Evolutionary conservation across 2,888 invertebrate genomes (phyloP).

Genomic region (Phlogophora meticulosa): DNA sequence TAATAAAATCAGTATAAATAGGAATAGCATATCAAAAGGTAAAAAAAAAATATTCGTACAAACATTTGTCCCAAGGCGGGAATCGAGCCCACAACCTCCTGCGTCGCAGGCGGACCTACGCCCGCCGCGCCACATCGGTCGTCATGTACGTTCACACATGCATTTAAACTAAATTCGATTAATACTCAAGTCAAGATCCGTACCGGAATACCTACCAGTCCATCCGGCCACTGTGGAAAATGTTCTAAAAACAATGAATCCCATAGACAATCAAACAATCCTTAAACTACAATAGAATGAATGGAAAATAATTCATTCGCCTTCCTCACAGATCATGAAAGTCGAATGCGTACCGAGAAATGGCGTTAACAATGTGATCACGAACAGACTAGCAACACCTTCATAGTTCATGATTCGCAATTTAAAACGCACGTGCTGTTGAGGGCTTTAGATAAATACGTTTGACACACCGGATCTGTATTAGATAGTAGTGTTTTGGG

Average conservation of each 20-base stretch:
- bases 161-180: too few species aligned
- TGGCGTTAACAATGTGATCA: constrained; percentile 39
- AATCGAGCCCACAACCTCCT: too few species aligned
- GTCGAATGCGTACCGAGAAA: constrained; percentile 38
- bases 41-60: too few species aligned
- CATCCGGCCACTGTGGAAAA: too few species aligned
- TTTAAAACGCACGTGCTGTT: constrained; percentile 48
- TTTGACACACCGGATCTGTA: not conserved
- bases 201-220: too few species aligned
- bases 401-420: constrained; percentile 24
- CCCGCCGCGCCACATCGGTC: too few species aligned
- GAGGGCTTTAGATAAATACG: not conserved
- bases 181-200: too few species aligned
- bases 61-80: too few species aligned
- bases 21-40: too few species aligned
- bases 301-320: constrained; percentile 42
- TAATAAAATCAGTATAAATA: too few species aligned
- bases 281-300: constrained; percentile 24
- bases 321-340: constrained; percentile 42
- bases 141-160: too few species aligned
- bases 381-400: constrained; percentile 41
- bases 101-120: too few species aligned
- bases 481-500: not conserved
- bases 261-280: not conserved
- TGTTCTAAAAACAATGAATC: not conserved